Evolutionary conservation across 2,797 vertebrate species (phyloP), one percentile per base, ranked within the genome.

Genomic region (Leuciscus waleckii): DNA sequence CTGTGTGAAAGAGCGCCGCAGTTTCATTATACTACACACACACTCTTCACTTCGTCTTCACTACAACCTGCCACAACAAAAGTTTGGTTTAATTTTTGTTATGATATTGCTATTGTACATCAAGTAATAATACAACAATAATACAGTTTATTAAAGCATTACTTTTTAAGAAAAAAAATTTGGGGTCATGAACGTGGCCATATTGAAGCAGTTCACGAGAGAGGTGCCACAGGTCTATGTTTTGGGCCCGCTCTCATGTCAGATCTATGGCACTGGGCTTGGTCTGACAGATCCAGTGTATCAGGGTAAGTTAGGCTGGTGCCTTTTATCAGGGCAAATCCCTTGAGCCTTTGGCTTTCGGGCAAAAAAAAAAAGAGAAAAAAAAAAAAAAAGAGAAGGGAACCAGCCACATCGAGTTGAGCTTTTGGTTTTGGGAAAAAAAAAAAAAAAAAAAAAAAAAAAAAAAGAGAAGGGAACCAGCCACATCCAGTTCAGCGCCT

Each of bases 191-290:
- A 74, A 11, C 4, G 71, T 82, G 65, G 58, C 81, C 81, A 86
- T 69, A 81, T 51, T 88, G 85, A 43, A 86, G 79, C 54, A 37
- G 82, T 87, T 87, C 83, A 67, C 75, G 56, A 46, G 23, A 70
- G 73, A 70, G 73, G 70, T 81, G 79, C 58, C 81, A 56, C 81
- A 88, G 56, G 58, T 84, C 80, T 56, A 19, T 84, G 84, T 61
- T 83, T 78, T 83, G 79, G 35, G 78, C 63, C 41, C 26, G 2
- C 85, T 84, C 81, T 84, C n/a, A 87, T 86, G 74, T 86, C 83
- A 77, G 79, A 87, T 71, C 79, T 76, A 41, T 54, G 32, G 37
- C 67, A 75, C 46, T 84, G 74, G 71, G 82, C 56, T 85, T 67
- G 73, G 86, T 82, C 85, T 81, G 68, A 81, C 83, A 81, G 83